A percentile compares a stretch with the other conserved stretches of the same genome.
These are phyloP conservation scores for Spatulosminthurus flaviceps DNA, from an alignment of 2,888 invertebrate genomes.

Conservation along the genomic window DNA sequence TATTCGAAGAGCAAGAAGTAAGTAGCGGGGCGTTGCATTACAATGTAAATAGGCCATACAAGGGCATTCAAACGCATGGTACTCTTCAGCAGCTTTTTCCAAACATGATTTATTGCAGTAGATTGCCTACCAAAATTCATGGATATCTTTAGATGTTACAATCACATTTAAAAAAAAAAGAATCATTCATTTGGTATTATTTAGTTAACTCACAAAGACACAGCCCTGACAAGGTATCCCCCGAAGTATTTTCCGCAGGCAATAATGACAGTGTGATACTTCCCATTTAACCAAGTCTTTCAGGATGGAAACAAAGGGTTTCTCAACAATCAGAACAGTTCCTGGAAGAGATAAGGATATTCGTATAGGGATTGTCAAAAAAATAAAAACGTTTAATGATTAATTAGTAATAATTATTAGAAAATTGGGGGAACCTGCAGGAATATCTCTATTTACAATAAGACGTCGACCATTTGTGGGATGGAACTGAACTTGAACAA, in stretches of 20 bases:
- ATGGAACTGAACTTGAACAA: conserved; percentile 53
- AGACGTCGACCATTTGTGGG: conserved; percentile 53
- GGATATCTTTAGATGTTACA: too few relatives aligned
- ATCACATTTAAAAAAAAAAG: too few relatives aligned
- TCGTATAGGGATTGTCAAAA: too few relatives aligned
- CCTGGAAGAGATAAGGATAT: too few relatives aligned
- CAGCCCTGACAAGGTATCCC: conserved; percentile 56
- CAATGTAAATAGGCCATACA: conserved; percentile 55
- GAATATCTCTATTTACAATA: conserved; percentile 58
- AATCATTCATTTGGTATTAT: neutral
- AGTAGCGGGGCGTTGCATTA: conserved; percentile 58
- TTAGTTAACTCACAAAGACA: conserved; percentile 54
- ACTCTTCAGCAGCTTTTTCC: conserved; percentile 50
- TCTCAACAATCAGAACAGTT: conserved; percentile 57
- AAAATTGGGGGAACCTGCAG: too few relatives aligned
- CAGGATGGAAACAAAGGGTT: conserved; percentile 56
- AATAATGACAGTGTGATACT: conserved; percentile 56
- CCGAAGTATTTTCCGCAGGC: conserved; percentile 50
- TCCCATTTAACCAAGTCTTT: conserved; percentile 57
- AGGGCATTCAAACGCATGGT: conserved; percentile 59
- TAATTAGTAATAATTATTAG: too few relatives aligned
- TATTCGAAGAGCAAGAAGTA: conserved; percentile 56
- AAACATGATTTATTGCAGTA: conserved; percentile 55
- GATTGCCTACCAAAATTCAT: conserved; percentile 49
- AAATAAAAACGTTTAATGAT: too few relatives aligned